These are phyloP conservation scores for Propithecus deckenii DNA, from an alignment of 2,797 vertebrate genomes.

Conservation along the genomic window DNA sequence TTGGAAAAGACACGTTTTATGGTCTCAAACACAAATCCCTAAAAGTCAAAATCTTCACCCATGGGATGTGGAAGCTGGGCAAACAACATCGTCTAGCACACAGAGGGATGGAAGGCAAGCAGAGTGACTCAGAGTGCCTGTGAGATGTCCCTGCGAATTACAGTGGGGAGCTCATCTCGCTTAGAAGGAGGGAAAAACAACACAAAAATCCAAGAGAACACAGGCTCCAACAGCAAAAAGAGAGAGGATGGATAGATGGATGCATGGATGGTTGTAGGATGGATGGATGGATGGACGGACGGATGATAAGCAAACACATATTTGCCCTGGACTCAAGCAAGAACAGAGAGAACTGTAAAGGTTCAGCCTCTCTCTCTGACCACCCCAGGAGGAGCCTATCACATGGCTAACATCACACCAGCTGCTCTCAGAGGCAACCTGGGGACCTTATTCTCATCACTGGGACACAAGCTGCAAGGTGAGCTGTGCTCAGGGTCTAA, in stretches of 20 bases:
- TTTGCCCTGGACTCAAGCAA: not conserved
- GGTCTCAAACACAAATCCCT: conserved; percentile 21
- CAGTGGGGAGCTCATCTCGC: not conserved
- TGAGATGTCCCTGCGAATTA: not conserved
- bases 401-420: not conserved
- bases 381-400: not conserved
- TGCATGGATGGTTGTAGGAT: too few relatives aligned
- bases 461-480: not conserved
- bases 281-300: not conserved
- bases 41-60: not conserved
- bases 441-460: not conserved
- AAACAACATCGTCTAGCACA: not conserved
- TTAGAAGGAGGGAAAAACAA: not conserved
- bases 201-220: not conserved
- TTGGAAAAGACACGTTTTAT: not conserved
- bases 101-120: not conserved
- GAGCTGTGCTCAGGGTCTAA: not conserved
- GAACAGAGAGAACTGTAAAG: not conserved
- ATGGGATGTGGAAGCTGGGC: not conserved
- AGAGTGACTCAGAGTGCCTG: not conserved
- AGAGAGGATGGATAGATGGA: not conserved
- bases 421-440: not conserved
- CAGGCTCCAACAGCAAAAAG: not conserved
- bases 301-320: not conserved
- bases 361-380: not conserved